Base-by-base conservation (phyloP, 2,888 invertebrate genomes). In the Deilephila elpenor region DNA sequence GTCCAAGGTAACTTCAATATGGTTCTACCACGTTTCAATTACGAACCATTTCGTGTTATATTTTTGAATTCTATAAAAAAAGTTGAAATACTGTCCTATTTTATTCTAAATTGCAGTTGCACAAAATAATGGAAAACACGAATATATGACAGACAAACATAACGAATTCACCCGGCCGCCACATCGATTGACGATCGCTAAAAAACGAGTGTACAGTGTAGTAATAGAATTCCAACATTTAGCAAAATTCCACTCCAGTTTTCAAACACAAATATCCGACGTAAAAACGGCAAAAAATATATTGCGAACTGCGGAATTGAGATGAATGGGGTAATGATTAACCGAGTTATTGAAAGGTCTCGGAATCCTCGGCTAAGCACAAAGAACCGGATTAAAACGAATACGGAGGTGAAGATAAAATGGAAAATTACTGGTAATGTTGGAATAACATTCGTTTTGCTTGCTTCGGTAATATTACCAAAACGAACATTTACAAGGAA, bases 311-410 rank as follows among this genome's bases (percentile, higher is more conserved):
- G 44, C 51, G 51, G 29, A 67, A 67, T 67, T 67, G 67, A 67
- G 67, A 67, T 67, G 67, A 67, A 67, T 67, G 44, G 67, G 67
- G 51, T 67, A 67, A 67, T 67, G 44, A 67, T 67, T 67, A 67
- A 67, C 67, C 25, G 67, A 51, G 67, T 67, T 67, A 67, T 67
- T 67, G 67, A 67, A 67, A 67, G 67, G 51, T 51, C 67, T 67
- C 51, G 17, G 67, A 67, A 64, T 25, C 62, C 34, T 62, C 67
- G 51, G 51, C 44, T 51, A 51, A 51, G 67, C 51, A 51, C 25
- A 67, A 67, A 67, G 67, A 67, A 51, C 44, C 67, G 67, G 44
- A 67, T 67, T 51, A 44, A 67, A 67, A 25, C 51, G 44, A 25
- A 51, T 44, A 51, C 67, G 29, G 51, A 67, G 51, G 44, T 44